These are phyloP conservation scores for Drosophila biarmipes DNA, from an alignment of 1,140 invertebrate genomes.

Conservation along the genomic window DNA sequence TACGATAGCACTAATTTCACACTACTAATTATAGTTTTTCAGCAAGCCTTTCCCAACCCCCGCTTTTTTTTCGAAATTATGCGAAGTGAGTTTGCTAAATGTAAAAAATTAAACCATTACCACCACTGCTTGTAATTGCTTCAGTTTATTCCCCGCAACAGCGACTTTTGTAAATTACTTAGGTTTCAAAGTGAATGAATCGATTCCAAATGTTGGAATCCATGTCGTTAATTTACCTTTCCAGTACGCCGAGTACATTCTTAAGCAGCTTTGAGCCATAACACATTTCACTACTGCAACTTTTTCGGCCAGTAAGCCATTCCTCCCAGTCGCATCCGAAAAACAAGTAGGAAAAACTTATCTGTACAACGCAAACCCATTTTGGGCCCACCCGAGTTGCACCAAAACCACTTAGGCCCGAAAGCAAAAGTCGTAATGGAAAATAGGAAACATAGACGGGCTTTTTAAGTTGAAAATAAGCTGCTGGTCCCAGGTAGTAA, in stretches of 20 bases:
- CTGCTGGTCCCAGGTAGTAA: constrained; percentile 38
- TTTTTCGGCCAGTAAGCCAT: not conserved
- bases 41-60: not conserved
- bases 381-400: constrained; percentile 1
- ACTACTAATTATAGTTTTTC: constrained; percentile 74
- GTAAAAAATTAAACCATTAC: constrained; percentile 55
- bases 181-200: not conserved
- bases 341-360: constrained; percentile 8
- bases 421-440: constrained; percentile 12
- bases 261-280: not conserved
- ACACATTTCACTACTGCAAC: not conserved
- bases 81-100: constrained; percentile 67
- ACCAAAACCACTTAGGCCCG: constrained; percentile 47
- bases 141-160: too few species aligned
- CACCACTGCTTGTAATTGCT: not conserved
- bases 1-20: constrained; percentile 71
- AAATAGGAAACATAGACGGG: constrained; percentile 57
- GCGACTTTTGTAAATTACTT: not conserved
- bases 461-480: constrained; percentile 65
- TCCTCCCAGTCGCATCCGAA: not conserved
- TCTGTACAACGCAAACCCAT: constrained; percentile 26
- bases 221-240: constrained; percentile 1
- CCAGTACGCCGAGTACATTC: not conserved
- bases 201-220: not conserved
- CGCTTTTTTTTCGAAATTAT: constrained; percentile 61